Percentiles rank a stretch among this genome's conserved stretches.
Conservation (phyloP, 2,888 invertebrate species). For the Venusia cambrica region DNA sequence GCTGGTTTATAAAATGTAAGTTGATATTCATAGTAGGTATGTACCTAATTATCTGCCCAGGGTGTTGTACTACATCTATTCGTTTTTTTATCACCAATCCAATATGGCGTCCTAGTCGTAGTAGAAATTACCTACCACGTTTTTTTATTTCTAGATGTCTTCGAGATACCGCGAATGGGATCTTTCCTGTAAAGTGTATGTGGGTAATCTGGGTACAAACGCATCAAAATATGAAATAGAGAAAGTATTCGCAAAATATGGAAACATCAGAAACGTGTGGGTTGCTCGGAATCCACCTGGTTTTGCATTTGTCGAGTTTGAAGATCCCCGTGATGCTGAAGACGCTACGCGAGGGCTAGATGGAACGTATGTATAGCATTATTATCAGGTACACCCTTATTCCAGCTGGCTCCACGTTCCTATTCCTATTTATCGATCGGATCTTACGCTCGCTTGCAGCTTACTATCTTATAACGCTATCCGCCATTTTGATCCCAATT, state of each 20-base stretch:
- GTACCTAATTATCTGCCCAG: too few relatives aligned
- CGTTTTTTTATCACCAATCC: neutral
- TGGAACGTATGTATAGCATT: conserved; percentile 78
- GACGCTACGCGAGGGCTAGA: conserved; percentile 91
- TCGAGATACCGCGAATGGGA: conserved; percentile 90
- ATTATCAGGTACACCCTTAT: too few relatives aligned
- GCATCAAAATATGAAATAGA: conserved; percentile 95
- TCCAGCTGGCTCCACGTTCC: neutral
- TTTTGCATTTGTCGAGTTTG: conserved; percentile 94
- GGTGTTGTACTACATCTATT: too few relatives aligned
- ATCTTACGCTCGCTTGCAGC: neutral
- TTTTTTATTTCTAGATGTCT: conserved; percentile 80
- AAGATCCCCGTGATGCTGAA: conserved; percentile 93
- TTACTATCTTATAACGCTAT: too few relatives aligned
- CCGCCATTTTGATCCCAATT: conserved; percentile 32
- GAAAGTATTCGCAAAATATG: conserved; percentile 92
- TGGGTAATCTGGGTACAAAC: conserved; percentile 94
- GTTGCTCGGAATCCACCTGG: conserved; percentile 96
- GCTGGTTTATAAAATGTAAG: too few relatives aligned
- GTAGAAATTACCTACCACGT: conserved; percentile 29
- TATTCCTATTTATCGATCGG: conserved; percentile 2
- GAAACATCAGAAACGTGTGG: conserved; percentile 95
- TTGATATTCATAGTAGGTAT: too few relatives aligned
- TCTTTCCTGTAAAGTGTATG: conserved; percentile 94
- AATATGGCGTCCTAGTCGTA: conserved; percentile 11